Evolutionary conservation across 2,797 vertebrate genomes (phyloP), one percentile per base, ranked within the genome.

Genomic region (Melanotaenia trifasciata): DNA sequence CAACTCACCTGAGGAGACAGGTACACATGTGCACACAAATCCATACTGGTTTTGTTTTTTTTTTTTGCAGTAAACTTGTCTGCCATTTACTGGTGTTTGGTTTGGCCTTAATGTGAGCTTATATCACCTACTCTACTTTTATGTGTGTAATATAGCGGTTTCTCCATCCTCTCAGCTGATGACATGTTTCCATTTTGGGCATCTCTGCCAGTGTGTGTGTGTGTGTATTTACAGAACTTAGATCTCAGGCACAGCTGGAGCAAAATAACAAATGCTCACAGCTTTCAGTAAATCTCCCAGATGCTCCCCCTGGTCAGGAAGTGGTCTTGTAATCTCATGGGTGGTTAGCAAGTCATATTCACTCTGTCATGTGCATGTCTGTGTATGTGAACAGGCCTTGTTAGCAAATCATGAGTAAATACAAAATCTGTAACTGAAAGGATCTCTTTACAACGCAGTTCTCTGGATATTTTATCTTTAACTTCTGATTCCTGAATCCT

Each of bases 1-100:
- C 0, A 96, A 96, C 89, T 97, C 97, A 0, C 96, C 97, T 0
- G 97, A 97, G 1, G 98, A 98, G 87, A 95, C 96, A 90, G 98
- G 98, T 99, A 89, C 53, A 50, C 9, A 47, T 14, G 65, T 11
- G 54, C 64, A 68, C 22, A 72, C 58, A 76, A 62, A 36, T 30
- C 67, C 51, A 58, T 20, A 12, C 60, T 51, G 20, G 3, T 4
- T 26, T 28, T 28, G 1, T 26, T 33, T 1, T 33, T 33, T 33
- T 26, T 58, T 47, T 45, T 38, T 45, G 40, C 6, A 60, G 16
- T 57, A 57, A 70, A 57, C 30, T 33, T 57, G 7, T 28, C 45
- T 64, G 20, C 32, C 50, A 32, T 67, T 79, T 9, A 53, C 30
- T 68, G 26, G 28, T 45, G 24, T 58, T 71, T 63, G 35, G 22